A percentile compares a stretch with the other conserved stretches of the same genome.
Conservation (phyloP, 1,140 invertebrate species). For the Drosophila mayri region DNA sequence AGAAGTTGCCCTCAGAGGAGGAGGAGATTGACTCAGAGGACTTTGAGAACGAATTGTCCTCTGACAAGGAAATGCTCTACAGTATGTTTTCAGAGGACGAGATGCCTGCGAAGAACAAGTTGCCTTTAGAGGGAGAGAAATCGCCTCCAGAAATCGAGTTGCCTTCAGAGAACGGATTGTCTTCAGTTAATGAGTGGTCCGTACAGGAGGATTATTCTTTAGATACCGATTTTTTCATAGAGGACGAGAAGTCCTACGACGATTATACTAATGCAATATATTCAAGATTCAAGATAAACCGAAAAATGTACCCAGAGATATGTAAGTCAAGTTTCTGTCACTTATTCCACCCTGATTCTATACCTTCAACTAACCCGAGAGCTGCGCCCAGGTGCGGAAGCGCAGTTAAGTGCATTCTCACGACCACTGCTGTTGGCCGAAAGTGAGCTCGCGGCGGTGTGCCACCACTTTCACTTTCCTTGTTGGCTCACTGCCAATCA, state of each 20-base stretch:
- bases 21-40: neutral
- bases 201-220: no score
- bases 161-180: neutral
- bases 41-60: neutral
- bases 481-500: slow-evolving; percentile 39
- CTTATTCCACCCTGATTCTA: neutral
- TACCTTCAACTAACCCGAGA: no score
- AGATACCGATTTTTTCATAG: neutral
- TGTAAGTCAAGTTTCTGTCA: neutral
- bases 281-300: neutral
- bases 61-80: neutral
- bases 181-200: no score
- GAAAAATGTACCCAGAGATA: neutral
- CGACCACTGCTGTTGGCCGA: slow-evolving; percentile 18
- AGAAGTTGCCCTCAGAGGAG: neutral
- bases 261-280: neutral
- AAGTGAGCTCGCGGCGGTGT: slow-evolving; percentile 15
- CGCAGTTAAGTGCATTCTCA: slow-evolving; percentile 21
- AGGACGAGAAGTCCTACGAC: neutral
- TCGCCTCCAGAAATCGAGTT: neutral
- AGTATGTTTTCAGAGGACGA: neutral
- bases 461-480: slow-evolving; percentile 40
- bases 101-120: no score
- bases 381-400: neutral
- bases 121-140: no score